Base-by-base conservation (phyloP, 1,140 invertebrate genomes). In the Ectropis grisescens region DNA sequence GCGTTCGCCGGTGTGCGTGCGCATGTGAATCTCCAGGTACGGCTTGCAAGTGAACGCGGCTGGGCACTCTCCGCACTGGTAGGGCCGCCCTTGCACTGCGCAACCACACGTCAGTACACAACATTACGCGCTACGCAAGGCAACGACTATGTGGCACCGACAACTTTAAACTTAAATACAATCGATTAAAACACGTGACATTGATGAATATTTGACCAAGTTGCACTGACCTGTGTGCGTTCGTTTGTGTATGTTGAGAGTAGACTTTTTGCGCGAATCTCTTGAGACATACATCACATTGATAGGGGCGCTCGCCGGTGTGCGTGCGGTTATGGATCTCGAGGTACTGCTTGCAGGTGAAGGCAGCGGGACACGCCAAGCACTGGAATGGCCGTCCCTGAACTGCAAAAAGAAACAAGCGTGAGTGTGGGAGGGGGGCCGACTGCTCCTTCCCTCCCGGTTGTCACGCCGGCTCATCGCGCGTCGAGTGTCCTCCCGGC, bases 241-340 rank as follows among this genome's bases (percentile, higher is more conserved):
- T 59, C 78, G 43, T 62, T 78, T 79, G 56, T 82, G 78, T 44
- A 82, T 79, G 44, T 82, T 82, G 41, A 80, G 61, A 33, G 80
- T 82, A 24, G 78, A 82, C 44, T 82, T 82, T n/a, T 69, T 82
- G 80, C 47, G 80, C 75, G 60, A 82, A 82, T 53, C 78, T 61
- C 62, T 82, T 82, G 57, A 82, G 68, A 51, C 80, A 82, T 13
- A 82, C 72, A 47, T 82, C 80, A 51, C 80, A 81, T 51, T 81
- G 67, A 54, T 81, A 82, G 15, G 84, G 61, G 51, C 86, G 72
- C 59, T 86, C 84, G 33, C 89, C 89, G 9, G 88, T 90, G 64
- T 91, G 90, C 40, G 90, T 90, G 32, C 90, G 84, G 60, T 90
- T 89, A 81, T 93, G 91, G 40, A 91, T 90, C 74, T 91, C 87